These are phyloP conservation scores for Platyscapa corneri DNA, from an alignment of 1,140 invertebrate genomes.

Conservation along the genomic window DNA sequence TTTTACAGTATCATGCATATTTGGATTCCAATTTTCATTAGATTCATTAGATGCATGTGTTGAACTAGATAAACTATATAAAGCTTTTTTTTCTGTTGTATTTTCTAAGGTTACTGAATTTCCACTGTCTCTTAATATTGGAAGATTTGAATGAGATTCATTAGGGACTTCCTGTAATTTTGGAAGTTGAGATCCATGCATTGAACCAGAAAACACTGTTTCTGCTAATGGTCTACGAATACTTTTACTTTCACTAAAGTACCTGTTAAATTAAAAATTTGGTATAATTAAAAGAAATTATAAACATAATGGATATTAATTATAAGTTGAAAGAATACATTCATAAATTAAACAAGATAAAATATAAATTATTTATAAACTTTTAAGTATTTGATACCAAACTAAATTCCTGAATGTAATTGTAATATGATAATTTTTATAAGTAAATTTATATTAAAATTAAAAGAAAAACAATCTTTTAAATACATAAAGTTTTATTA, in stretches of 20 bases:
- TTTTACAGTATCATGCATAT: slow-evolving; percentile 33
- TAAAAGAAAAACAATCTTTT: background rate
- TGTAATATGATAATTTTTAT: too few species aligned
- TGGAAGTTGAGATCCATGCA: slow-evolving; percentile 44
- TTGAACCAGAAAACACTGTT: slow-evolving; percentile 44
- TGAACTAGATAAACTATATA: slow-evolving; percentile 13
- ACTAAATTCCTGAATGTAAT: too few species aligned
- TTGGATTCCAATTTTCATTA: slow-evolving; percentile 52
- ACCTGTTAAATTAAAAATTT: slow-evolving; percentile 53
- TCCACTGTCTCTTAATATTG: slow-evolving; percentile 15
- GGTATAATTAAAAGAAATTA: background rate
- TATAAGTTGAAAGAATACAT: background rate
- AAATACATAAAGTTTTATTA: background rate
- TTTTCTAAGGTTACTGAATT: background rate
- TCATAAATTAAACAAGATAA: too few species aligned
- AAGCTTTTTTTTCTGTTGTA: slow-evolving; percentile 25
- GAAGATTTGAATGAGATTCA: slow-evolving; percentile 32
- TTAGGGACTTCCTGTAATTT: slow-evolving; percentile 48
- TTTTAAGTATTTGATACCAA: too few species aligned
- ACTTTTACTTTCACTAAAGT: slow-evolving; percentile 57
- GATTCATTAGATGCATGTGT: slow-evolving; percentile 26
- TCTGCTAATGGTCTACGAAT: slow-evolving; percentile 63
- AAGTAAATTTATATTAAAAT: too few species aligned
- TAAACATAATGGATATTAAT: slow-evolving; percentile 25
- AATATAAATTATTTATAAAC: too few species aligned